phyloP scores from a whole-genome alignment of 1,140 invertebrate genomes.

The Macrostomum lignano region DNA sequence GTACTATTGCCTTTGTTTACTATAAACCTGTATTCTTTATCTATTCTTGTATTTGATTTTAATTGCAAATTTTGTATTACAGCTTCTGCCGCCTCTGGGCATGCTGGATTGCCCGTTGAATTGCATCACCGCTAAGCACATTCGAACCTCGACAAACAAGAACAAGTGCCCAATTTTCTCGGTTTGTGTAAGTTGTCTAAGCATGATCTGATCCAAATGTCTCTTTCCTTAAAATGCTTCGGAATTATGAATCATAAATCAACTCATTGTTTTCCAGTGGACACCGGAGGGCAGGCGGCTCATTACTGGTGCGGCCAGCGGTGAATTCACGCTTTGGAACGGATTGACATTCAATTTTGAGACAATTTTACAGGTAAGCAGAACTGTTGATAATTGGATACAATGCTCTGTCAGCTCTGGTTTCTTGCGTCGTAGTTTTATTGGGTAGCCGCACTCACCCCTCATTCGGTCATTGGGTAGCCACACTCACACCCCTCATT shows the following conservation, averaged over 20 bases:
- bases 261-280: constrained; percentile 35
- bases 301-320: constrained; percentile 86
- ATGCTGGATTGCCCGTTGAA: constrained; percentile 31
- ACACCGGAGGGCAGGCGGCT: constrained; percentile 85
- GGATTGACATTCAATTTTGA: constrained; percentile 98
- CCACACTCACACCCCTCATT: too few species aligned
- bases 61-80: constrained; percentile 6
- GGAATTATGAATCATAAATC: neutral
- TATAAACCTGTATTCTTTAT: too few species aligned
- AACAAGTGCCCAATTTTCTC: constrained; percentile 95
- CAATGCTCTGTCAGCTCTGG: neutral
- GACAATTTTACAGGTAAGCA: constrained; percentile 73
- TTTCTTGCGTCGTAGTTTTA: neutral
- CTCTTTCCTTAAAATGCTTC: too few species aligned
- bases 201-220: neutral
- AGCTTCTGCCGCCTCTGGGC: constrained; percentile 51
- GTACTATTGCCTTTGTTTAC: too few species aligned
- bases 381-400: neutral
- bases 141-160: constrained; percentile 95
- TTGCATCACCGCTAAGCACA: constrained; percentile 55
- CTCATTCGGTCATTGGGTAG: neutral
- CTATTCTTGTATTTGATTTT: too few species aligned
- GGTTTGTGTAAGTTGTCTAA: constrained; percentile 37
- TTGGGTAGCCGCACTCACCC: neutral
- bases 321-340: constrained; percentile 98